phyloP scores from a whole-genome alignment of 2,888 invertebrate species.

The Eupithecia inturbata region DNA sequence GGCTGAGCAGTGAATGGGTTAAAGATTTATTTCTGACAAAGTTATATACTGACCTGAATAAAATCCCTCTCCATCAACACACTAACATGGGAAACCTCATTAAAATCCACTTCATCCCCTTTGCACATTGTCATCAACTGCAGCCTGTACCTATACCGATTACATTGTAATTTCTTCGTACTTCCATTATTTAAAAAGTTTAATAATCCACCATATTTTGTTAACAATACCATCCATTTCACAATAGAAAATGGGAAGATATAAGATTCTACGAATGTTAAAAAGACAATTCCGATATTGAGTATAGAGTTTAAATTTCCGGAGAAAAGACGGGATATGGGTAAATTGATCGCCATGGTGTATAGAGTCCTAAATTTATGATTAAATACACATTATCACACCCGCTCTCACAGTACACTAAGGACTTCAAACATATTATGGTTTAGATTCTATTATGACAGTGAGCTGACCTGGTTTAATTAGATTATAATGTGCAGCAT shows the following conservation, averaged over 20 bases:
- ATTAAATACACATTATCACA: slow-evolving; percentile 9
- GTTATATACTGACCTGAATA: slow-evolving; percentile 54
- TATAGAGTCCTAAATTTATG: neutral
- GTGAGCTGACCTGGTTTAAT: slow-evolving; percentile 18
- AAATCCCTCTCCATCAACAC: slow-evolving; percentile 53
- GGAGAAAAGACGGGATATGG: slow-evolving; percentile 47
- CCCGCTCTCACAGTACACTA: neutral
- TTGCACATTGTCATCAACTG: slow-evolving; percentile 54
- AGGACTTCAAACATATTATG: neutral
- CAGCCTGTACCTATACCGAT: slow-evolving; percentile 57
- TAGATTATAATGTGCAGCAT: slow-evolving; percentile 17
- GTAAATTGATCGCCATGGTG: slow-evolving; percentile 34
- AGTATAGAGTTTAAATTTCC: slow-evolving; percentile 48
- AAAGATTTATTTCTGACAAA: neutral
- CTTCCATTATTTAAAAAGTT: slow-evolving; percentile 32
- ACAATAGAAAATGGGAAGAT: slow-evolving; percentile 59
- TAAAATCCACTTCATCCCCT: slow-evolving; percentile 40
- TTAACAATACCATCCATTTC: slow-evolving; percentile 62
- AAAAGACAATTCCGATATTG: slow-evolving; percentile 55
- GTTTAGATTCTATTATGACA: slow-evolving; percentile 1
- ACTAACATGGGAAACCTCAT: slow-evolving; percentile 58
- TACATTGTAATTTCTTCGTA: slow-evolving; percentile 35
- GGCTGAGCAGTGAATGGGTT: no score
- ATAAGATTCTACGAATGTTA: slow-evolving; percentile 62
- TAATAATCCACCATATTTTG: slow-evolving; percentile 54